Conservation (phyloP, 2,888 invertebrate genomes). For the Melanophora roralis region DNA sequence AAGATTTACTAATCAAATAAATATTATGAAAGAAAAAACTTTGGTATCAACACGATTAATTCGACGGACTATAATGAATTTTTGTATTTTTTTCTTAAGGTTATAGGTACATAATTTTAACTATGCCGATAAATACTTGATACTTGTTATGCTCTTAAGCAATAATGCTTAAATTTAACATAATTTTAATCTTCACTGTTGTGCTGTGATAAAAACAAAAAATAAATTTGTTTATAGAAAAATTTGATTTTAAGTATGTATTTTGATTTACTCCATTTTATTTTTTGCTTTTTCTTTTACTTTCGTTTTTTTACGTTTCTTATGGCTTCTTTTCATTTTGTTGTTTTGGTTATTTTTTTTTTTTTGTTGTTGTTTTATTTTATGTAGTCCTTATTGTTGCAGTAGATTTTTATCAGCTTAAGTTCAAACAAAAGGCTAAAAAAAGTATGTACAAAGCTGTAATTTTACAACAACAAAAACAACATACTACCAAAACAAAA, state of each 20-base stretch:
- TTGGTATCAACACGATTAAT: too few species aligned
- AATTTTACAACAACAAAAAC: conserved; percentile 34
- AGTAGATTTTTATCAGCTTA: conserved; percentile 62
- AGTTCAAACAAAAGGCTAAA: conserved; percentile 63
- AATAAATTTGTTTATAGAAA: neutral
- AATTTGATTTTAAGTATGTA: conserved; percentile 17
- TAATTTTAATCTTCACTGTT: neutral
- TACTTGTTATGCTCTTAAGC: too few species aligned
- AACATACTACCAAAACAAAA: conserved; percentile 31
- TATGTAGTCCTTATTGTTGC: conserved; percentile 23
- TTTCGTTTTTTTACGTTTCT: neutral
- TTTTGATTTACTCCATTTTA: conserved; percentile 32
- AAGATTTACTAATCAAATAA: too few species aligned
- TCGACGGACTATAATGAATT: too few species aligned
- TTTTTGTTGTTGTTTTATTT: conserved; percentile 16
- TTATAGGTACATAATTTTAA: too few species aligned
- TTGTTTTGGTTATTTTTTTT: conserved; percentile 11
- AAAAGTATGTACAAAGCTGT: conserved; percentile 50
- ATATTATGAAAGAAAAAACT: too few species aligned
- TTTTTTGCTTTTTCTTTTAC: neutral
- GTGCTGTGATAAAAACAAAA: neutral
- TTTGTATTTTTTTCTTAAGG: too few species aligned
- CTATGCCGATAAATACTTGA: too few species aligned
- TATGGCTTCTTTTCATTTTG: conserved; percentile 4
- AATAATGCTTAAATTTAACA: too few species aligned